These are phyloP conservation scores for Bellardia bayeri DNA, from an alignment of 2,888 invertebrate genomes.

Conservation along the genomic window DNA sequence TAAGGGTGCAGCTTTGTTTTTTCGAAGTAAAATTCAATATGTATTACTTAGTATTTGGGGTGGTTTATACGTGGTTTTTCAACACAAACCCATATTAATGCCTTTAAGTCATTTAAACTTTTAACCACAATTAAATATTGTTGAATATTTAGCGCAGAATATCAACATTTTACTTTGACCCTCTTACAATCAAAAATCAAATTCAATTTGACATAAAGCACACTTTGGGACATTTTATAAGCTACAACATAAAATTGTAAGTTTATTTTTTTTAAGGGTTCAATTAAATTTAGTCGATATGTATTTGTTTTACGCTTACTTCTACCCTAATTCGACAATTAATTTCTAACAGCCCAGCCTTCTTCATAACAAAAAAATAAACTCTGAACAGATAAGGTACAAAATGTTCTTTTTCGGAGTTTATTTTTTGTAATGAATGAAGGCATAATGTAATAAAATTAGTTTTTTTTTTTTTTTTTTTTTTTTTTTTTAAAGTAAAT, in stretches of 20 bases:
- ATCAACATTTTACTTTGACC: constrained; percentile 8
- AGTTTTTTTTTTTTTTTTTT: too few relatives aligned
- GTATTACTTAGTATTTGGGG: constrained; percentile 27
- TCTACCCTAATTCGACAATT: background rate
- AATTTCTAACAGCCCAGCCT: background rate
- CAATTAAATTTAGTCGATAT: background rate
- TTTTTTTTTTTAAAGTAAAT: too few relatives aligned
- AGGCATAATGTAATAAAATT: too few relatives aligned
- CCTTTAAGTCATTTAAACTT: constrained; percentile 59
- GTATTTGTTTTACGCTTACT: constrained; percentile 1
- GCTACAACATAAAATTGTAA: background rate
- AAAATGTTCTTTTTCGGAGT: too few relatives aligned
- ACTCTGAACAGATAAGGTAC: too few relatives aligned
- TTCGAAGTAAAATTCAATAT: constrained; percentile 27
- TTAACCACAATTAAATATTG: constrained; percentile 65
- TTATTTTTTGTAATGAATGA: too few relatives aligned
- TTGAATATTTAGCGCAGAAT: constrained; percentile 15
- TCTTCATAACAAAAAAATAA: too few relatives aligned
- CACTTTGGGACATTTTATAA: constrained; percentile 17
- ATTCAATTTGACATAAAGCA: constrained; percentile 5
- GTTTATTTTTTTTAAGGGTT: constrained; percentile 1
- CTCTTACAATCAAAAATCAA: background rate
- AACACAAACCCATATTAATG: constrained; percentile 35
- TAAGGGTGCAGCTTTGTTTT: constrained; percentile 32
- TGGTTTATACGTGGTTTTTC: constrained; percentile 21